phyloP scores from a whole-genome alignment of 2,888 invertebrate species.

The Limnephilus auricula region DNA sequence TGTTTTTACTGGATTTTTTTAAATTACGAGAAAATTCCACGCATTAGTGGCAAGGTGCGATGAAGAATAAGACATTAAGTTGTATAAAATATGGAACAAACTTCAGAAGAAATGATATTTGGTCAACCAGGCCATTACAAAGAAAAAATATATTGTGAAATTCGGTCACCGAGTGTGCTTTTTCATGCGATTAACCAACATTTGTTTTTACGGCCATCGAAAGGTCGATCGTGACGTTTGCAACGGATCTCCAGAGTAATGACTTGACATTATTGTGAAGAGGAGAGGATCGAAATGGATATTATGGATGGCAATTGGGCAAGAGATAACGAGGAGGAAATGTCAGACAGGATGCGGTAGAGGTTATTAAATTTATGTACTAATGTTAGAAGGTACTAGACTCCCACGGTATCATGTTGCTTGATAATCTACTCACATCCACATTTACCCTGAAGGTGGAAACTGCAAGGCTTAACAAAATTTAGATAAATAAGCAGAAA shows the following conservation, averaged over 20 bases:
- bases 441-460: too few species aligned
- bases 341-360: background rate
- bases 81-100: background rate
- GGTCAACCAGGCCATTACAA: background rate
- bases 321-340: background rate
- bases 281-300: background rate
- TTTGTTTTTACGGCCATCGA: background rate
- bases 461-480: too few species aligned
- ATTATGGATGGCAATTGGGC: background rate
- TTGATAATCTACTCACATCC: too few species aligned
- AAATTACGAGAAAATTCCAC: background rate
- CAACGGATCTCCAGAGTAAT: background rate
- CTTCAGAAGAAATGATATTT: background rate
- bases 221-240: background rate
- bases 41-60: background rate
- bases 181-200: background rate
- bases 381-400: too few species aligned
- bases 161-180: background rate
- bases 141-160: background rate
- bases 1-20: background rate
- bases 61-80: background rate
- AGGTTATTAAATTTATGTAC: too few species aligned
- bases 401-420: too few species aligned
- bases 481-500: too few species aligned
- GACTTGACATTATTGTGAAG: conserved; percentile 2